Evolutionary conservation across 2,797 vertebrate species (phyloP).

Genomic region (Mycteria americana): DNA sequence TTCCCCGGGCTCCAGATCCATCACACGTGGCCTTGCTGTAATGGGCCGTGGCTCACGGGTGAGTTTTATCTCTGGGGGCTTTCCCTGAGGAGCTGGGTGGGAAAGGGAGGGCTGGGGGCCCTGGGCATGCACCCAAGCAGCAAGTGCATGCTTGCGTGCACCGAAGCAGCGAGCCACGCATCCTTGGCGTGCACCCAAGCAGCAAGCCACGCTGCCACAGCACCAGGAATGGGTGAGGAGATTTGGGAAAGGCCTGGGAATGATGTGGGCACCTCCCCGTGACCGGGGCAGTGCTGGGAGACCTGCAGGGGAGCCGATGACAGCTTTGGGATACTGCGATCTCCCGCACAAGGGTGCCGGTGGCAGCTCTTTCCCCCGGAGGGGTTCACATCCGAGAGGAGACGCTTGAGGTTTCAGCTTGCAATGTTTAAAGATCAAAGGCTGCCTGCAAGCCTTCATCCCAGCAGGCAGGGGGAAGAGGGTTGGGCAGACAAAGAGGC

Average conservation of each 20-base stretch:
- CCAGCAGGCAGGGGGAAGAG: neutral
- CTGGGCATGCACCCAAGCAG: neutral
- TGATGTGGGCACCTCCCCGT: neutral
- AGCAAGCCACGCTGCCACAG: neutral
- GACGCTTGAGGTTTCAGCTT: neutral
- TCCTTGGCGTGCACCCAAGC: neutral
- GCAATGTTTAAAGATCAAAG: neutral
- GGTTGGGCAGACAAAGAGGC: neutral
- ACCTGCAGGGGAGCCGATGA: too few relatives aligned
- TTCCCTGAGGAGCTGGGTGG: neutral
- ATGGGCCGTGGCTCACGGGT: accelerated
- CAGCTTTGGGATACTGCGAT: neutral
- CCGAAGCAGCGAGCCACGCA: neutral
- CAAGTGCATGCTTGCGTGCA: neutral
- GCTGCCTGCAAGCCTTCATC: neutral
- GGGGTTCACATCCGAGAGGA: neutral
- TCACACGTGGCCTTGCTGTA: neutral
- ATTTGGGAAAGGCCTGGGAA: neutral
- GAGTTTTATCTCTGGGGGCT: neutral
- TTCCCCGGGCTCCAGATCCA: neutral
- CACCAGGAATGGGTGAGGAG: neutral
- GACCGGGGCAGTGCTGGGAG: neutral
- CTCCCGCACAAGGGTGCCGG: neutral
- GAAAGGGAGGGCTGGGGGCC: neutral
- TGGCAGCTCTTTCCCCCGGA: neutral